Conservation (phyloP, 2,797 vertebrate species). For the Xiphophorus birchmanni region DNA sequence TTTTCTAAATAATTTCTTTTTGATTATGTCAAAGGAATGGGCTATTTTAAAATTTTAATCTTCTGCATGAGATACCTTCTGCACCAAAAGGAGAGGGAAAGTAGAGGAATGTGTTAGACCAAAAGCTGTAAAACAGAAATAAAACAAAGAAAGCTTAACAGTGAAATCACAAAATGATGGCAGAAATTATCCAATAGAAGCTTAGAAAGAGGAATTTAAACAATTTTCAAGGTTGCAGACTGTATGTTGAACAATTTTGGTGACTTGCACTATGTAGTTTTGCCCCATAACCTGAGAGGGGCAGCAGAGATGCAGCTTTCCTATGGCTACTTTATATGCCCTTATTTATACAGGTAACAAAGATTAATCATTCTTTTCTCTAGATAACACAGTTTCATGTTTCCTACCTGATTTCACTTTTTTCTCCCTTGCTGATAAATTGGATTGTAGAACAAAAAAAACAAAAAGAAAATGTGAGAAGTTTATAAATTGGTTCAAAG, state of each 20-base stretch:
- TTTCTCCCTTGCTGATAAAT: constrained; percentile 18
- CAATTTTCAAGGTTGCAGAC: background rate
- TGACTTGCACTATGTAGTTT: constrained; percentile 54
- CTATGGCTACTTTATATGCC: constrained; percentile 37
- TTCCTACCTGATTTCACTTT: background rate
- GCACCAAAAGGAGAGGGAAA: constrained; percentile 44
- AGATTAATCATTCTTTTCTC: constrained; percentile 36
- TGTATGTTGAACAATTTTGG: constrained; percentile 20
- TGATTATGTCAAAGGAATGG: constrained; percentile 7
- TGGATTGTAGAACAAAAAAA: background rate
- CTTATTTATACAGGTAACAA: constrained; percentile 42
- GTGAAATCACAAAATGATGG: constrained; percentile 16
- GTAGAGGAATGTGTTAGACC: background rate
- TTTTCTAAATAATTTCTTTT: constrained; percentile 3
- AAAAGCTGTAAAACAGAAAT: background rate
- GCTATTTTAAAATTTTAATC: constrained; percentile 12
- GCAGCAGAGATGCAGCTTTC: constrained; percentile 81
- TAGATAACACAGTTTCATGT: background rate
- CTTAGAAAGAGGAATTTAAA: background rate
- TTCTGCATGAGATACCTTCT: constrained; percentile 35
- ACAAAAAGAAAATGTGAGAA: background rate
- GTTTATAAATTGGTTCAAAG: constrained; percentile 13
- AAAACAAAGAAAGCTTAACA: background rate
- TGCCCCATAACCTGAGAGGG: constrained; percentile 71
- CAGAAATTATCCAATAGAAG: constrained; percentile 4